A percentile compares a stretch with the other conserved stretches of the same genome.
phyloP scores from a whole-genome alignment of 2,113 vertebrate species.

The Lepus europaeus region DNA sequence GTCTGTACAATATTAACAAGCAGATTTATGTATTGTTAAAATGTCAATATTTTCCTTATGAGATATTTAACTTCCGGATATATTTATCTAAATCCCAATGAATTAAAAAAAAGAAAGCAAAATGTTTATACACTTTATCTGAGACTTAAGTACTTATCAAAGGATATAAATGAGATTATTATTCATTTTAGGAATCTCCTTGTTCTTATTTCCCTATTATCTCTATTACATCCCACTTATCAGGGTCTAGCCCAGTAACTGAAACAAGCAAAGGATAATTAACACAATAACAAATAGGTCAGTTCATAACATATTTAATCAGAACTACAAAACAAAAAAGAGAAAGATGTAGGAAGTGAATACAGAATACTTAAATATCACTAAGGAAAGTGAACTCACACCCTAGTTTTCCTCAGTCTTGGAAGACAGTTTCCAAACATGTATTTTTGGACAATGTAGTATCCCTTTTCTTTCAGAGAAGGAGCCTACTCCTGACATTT shows the following conservation, averaged over 20 bases:
- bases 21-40: slow-evolving; percentile 29
- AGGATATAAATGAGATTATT: background rate
- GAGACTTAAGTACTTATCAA: background rate
- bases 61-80: slow-evolving; percentile 43
- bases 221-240: background rate
- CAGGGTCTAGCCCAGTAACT: background rate
- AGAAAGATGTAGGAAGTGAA: background rate
- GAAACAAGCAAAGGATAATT: background rate
- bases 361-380: slow-evolving; percentile 6
- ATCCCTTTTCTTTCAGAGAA: slow-evolving; percentile 28
- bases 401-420: background rate
- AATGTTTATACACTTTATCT: background rate
- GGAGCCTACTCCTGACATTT: background rate
- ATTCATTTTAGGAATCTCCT: slow-evolving; percentile 10
- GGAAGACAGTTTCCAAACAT: slow-evolving; percentile 11
- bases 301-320: slow-evolving; percentile 30
- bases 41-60: background rate
- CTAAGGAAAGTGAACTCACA: background rate
- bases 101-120: slow-evolving; percentile 37
- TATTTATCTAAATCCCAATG: background rate
- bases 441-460: background rate
- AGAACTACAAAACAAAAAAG: background rate
- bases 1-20: background rate
- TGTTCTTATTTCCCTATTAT: background rate
- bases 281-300: slow-evolving; percentile 12